Conservation (phyloP, 1,140 invertebrate species). For the Phthorimaea operculella region DNA sequence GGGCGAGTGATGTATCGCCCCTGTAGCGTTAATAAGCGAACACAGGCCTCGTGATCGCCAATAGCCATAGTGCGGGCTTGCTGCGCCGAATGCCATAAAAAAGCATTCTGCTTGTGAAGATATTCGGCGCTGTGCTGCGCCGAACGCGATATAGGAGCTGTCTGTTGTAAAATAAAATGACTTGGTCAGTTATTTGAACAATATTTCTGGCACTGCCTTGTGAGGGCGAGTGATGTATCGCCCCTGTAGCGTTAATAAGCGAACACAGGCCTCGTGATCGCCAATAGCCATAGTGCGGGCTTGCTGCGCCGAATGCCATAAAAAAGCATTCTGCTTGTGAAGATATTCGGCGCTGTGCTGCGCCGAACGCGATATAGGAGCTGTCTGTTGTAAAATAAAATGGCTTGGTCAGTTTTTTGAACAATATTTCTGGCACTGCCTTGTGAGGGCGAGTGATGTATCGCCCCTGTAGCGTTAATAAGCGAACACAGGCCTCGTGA, state of each 20-base stretch:
- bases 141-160: no score
- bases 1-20: slow-evolving; percentile 60
- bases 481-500: slow-evolving; percentile 60
- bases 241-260: slow-evolving; percentile 63
- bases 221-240: slow-evolving; percentile 61
- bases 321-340: neutral
- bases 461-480: slow-evolving; percentile 63
- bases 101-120: neutral
- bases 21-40: slow-evolving; percentile 64
- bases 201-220: no score
- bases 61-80: slow-evolving; percentile 34
- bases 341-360: neutral
- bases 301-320: slow-evolving; percentile 25
- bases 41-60: slow-evolving; percentile 60
- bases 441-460: slow-evolving; percentile 58
- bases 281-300: slow-evolving; percentile 42
- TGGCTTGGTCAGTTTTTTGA: neutral
- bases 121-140: no score
- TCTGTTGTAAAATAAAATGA: no score
- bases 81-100: slow-evolving; percentile 21
- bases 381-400: no score
- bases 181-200: no score
- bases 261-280: slow-evolving; percentile 60
- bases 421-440: no score
- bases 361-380: neutral